phyloP scores from a whole-genome alignment of 2,888 invertebrate genomes.

The Temnothorax ravouxi region DNA sequence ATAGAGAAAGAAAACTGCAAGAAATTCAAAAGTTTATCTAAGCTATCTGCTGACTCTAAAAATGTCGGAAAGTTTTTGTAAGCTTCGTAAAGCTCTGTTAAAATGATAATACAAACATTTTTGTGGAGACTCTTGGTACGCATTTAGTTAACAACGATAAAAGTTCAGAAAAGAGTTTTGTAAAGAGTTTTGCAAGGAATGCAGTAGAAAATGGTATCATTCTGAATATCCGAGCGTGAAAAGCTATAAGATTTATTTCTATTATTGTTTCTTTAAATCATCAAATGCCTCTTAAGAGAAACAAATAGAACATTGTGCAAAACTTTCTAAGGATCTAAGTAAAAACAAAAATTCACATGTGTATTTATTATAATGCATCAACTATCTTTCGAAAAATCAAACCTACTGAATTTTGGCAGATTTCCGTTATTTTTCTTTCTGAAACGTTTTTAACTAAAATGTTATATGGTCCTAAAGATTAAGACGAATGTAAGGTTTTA shows the following conservation, averaged over 20 bases:
- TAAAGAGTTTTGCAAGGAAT: conserved; percentile 21
- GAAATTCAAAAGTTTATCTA: conserved; percentile 52
- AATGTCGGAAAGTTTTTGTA: conserved; percentile 53
- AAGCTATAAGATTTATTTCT: neutral
- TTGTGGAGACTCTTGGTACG: conserved; percentile 33
- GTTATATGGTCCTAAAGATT: neutral
- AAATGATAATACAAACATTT: conserved; percentile 55
- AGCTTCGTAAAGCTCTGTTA: conserved; percentile 42
- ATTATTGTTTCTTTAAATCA: neutral
- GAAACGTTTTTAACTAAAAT: neutral
- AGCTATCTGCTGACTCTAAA: conserved; percentile 44
- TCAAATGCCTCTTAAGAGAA: neutral
- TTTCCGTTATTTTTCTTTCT: neutral
- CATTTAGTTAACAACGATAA: conserved; percentile 44
- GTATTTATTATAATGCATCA: neutral
- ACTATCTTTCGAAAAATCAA: neutral
- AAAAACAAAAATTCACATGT: neutral
- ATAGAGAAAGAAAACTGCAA: conserved; percentile 37
- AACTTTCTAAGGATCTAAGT: neutral
- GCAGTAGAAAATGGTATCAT: neutral
- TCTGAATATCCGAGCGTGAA: conserved; percentile 9
- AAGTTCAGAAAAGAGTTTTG: conserved; percentile 26
- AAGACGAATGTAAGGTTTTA: neutral
- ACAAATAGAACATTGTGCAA: neutral
- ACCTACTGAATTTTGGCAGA: neutral